These are phyloP conservation scores for Parauchenoglanis punctatus DNA, from an alignment of 2,797 vertebrate genomes.

Conservation along the genomic window DNA sequence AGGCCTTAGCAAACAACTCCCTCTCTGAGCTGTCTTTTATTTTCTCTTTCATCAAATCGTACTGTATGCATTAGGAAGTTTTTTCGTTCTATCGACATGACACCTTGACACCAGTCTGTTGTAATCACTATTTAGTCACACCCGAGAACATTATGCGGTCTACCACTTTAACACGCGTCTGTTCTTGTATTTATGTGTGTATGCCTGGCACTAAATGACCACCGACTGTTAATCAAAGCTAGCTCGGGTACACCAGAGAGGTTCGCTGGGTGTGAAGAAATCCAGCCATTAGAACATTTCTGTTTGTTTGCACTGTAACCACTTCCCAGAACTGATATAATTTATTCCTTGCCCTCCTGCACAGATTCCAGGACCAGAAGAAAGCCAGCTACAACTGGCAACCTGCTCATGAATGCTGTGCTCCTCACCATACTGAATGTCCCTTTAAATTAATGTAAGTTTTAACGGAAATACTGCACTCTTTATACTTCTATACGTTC, in stretches of 20 bases:
- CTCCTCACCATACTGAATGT: neutral
- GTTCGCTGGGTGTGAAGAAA: slow-evolving; percentile 59
- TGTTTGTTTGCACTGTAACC: slow-evolving; percentile 60
- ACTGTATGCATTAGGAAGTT: neutral
- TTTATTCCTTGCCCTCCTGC: slow-evolving; percentile 56
- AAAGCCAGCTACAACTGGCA: slow-evolving; percentile 45
- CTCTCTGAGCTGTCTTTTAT: slow-evolving; percentile 14
- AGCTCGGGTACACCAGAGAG: slow-evolving; percentile 52
- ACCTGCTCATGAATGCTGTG: slow-evolving; percentile 23
- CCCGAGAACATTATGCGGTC: neutral
- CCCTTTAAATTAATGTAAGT: neutral
- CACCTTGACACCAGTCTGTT: slow-evolving; percentile 21
- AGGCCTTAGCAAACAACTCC: neutral
- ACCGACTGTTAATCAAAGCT: slow-evolving; percentile 39
- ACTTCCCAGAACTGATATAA: slow-evolving; percentile 68
- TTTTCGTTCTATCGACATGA: slow-evolving; percentile 5
- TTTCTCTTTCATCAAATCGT: neutral
- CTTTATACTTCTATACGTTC: neutral
- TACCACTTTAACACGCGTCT: slow-evolving; percentile 31
- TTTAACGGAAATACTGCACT: neutral
- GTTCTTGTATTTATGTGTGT: slow-evolving; percentile 11
- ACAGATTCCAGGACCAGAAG: slow-evolving; percentile 24
- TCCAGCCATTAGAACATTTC: slow-evolving; percentile 53
- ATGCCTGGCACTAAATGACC: slow-evolving; percentile 26
- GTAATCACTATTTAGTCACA: slow-evolving; percentile 13